phyloP scores from a whole-genome alignment of 2,797 vertebrate genomes.

The Falco rusticolus region DNA sequence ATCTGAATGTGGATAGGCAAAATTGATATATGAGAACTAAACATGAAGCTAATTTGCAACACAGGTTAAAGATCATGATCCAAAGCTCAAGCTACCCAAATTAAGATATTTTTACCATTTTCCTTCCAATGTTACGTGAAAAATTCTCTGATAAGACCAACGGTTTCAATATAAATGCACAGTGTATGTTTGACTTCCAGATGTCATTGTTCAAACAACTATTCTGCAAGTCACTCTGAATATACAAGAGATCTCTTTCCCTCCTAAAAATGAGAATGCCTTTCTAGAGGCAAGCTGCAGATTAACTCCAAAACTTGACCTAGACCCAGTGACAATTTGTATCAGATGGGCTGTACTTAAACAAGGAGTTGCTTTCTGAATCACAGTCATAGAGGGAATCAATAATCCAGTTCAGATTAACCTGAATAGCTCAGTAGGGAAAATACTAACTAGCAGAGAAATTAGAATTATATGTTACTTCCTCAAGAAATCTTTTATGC shows the following conservation, averaged over 20 bases:
- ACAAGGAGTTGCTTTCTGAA: background rate
- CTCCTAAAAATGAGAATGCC: background rate
- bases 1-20: background rate
- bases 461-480: background rate
- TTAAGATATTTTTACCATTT: background rate
- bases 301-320: background rate
- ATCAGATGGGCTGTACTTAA: background rate
- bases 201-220: background rate
- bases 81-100: background rate
- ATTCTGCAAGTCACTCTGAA: background rate
- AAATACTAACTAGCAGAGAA: background rate
- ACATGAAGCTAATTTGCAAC: background rate
- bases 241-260: background rate
- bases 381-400: background rate
- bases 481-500: background rate
- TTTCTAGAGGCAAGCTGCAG: background rate
- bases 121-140: background rate
- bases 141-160: background rate
- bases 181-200: background rate
- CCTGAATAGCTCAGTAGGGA: background rate
- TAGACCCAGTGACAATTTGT: background rate
- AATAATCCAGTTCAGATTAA: background rate
- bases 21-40: background rate
- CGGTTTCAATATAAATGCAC: background rate
- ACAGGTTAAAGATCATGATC: background rate